phyloP scores from a whole-genome alignment of 2,113 vertebrate genomes.

The Halcyon senegalensis region DNA sequence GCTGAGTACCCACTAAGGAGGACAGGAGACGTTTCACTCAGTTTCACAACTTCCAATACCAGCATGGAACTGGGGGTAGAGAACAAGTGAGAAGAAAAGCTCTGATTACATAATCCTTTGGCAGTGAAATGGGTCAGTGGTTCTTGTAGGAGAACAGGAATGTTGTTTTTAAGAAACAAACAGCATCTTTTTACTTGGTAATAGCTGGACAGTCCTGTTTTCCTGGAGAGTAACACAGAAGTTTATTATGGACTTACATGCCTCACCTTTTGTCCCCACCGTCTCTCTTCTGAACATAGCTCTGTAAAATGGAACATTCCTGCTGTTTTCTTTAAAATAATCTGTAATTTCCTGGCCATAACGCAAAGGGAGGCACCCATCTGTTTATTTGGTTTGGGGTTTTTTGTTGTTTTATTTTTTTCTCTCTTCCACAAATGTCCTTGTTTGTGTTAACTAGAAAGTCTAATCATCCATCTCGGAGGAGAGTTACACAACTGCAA shows the following conservation, averaged over 20 bases:
- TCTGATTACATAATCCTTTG: conserved; percentile 29
- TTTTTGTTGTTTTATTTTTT: neutral
- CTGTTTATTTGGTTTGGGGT: neutral
- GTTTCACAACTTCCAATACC: neutral
- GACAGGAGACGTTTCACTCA: neutral
- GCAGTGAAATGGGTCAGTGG: neutral
- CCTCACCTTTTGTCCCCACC: neutral
- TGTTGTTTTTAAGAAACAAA: conserved; percentile 29
- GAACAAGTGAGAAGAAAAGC: neutral
- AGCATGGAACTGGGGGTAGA: neutral
- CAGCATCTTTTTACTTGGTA: neutral
- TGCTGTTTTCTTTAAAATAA: conserved; percentile 6
- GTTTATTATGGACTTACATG: neutral
- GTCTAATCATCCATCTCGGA: neutral
- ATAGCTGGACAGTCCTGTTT: neutral
- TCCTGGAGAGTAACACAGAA: neutral
- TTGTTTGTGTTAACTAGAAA: conserved; percentile 39
- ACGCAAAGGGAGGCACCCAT: neutral
- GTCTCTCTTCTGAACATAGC: neutral
- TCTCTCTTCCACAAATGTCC: neutral
- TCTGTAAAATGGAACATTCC: neutral
- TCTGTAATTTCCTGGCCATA: neutral
- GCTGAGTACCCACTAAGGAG: neutral
- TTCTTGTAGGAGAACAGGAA: neutral
- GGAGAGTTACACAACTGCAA: conserved; percentile 35